These are phyloP conservation scores for Candoia aspera DNA, from an alignment of 2,113 vertebrate species.

Conservation along the genomic window DNA sequence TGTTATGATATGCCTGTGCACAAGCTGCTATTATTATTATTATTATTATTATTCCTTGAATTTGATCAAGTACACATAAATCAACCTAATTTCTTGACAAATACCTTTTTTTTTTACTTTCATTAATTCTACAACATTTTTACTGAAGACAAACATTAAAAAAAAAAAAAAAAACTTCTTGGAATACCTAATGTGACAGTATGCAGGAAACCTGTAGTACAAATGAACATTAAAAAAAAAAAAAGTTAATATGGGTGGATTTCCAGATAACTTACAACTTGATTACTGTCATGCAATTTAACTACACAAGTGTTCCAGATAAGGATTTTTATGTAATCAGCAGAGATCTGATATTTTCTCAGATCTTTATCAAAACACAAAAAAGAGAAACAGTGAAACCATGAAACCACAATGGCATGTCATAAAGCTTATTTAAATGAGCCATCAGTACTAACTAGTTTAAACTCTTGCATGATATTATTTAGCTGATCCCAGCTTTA, in stretches of 20 bases:
- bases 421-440: background rate
- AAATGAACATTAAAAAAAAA: slow-evolving; percentile 52
- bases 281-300: background rate
- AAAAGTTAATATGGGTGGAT: slow-evolving; percentile 30
- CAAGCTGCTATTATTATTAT: background rate
- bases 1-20: slow-evolving; percentile 20
- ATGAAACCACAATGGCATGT: too few species aligned
- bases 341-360: background rate
- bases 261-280: background rate
- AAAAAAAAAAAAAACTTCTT: slow-evolving; percentile 29
- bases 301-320: background rate
- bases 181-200: slow-evolving; percentile 43
- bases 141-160: slow-evolving; percentile 52
- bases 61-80: slow-evolving; percentile 49
- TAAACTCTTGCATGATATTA: too few species aligned
- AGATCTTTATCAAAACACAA: background rate
- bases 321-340: background rate
- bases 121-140: slow-evolving; percentile 51
- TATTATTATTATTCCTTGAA: slow-evolving; percentile 22
- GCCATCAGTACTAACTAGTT: too few species aligned
- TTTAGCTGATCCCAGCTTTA: background rate
- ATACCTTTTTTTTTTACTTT: slow-evolving; percentile 46
- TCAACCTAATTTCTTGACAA: slow-evolving; percentile 53
- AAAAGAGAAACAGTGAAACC: background rate
- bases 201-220: slow-evolving; percentile 44